Evolutionary conservation across 2,797 vertebrate genomes (phyloP).

Genomic region (Tiaroga cobitis): DNA sequence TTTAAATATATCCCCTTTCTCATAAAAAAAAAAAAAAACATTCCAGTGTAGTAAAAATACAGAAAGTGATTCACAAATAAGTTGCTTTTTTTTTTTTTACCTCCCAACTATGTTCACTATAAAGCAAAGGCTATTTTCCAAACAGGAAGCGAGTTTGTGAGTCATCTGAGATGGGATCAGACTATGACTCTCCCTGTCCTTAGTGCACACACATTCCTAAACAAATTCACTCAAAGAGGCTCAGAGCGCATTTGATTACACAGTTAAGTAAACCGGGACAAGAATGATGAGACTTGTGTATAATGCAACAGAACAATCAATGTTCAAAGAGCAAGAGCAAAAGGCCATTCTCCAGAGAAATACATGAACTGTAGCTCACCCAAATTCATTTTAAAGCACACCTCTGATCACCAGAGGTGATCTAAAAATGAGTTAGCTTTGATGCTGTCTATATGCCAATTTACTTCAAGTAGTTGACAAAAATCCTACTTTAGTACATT

Average conservation of each 20-base stretch:
- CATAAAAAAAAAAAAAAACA: background rate
- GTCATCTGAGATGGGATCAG: conserved; percentile 35
- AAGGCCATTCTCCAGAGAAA: background rate
- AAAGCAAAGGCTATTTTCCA: conserved; percentile 13
- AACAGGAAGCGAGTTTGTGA: conserved; percentile 16
- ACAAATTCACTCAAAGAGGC: conserved; percentile 19
- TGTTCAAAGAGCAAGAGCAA: conserved; percentile 2
- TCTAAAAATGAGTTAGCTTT: background rate
- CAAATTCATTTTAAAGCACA: background rate
- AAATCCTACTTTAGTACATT: background rate
- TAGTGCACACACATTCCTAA: conserved; percentile 27
- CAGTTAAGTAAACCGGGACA: conserved; percentile 53
- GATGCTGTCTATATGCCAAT: background rate
- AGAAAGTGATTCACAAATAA: conserved; percentile 15
- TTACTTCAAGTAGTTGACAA: background rate
- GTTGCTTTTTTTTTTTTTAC: background rate
- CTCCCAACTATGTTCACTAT: background rate
- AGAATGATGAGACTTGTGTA: background rate
- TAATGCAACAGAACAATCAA: conserved; percentile 33
- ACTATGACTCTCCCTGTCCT: background rate
- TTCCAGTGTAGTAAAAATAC: background rate
- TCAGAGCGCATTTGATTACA: conserved; percentile 56
- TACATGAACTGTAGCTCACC: background rate
- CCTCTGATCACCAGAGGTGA: background rate
- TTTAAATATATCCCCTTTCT: background rate